These are phyloP conservation scores for Siniperca scherzeri DNA, from an alignment of 2,797 vertebrate species.

Conservation along the genomic window DNA sequence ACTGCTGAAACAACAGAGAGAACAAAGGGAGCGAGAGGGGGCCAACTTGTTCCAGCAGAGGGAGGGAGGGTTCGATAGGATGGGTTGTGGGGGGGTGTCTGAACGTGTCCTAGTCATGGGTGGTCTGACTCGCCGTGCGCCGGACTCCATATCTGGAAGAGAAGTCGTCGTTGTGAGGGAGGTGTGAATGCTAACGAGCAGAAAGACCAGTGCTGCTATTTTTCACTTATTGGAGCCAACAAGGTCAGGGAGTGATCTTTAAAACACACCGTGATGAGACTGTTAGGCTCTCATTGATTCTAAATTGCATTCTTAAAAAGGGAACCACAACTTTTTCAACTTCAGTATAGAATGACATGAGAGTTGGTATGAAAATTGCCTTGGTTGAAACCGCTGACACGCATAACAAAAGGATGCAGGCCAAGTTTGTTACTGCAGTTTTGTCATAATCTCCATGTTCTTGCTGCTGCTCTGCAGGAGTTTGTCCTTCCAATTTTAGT, in stretches of 20 bases:
- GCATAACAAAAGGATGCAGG: not conserved
- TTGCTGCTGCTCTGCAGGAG: slow-evolving; percentile 6
- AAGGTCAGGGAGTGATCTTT: slow-evolving; percentile 18
- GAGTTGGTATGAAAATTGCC: slow-evolving; percentile 7
- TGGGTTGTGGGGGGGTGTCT: slow-evolving; percentile 28
- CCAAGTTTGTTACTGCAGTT: slow-evolving; percentile 5
- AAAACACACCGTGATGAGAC: slow-evolving; percentile 11
- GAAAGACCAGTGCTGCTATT: slow-evolving; percentile 44
- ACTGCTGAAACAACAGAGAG: slow-evolving; percentile 58
- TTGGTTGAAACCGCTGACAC: not conserved
- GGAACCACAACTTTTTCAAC: slow-evolving; percentile 17
- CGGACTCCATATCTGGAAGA: slow-evolving; percentile 77
- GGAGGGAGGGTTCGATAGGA: slow-evolving; percentile 23
- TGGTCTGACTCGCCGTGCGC: slow-evolving; percentile 72
- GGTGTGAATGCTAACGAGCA: slow-evolving; percentile 58
- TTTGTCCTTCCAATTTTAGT: slow-evolving; percentile 29
- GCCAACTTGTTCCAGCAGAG: slow-evolving; percentile 58
- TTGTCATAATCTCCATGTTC: not conserved
- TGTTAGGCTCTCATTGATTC: slow-evolving; percentile 14
- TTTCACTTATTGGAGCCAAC: slow-evolving; percentile 34
- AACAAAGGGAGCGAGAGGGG: slow-evolving; percentile 32
- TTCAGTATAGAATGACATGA: slow-evolving; percentile 20
- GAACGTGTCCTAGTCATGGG: slow-evolving; percentile 72
- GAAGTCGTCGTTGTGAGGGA: slow-evolving; percentile 43
- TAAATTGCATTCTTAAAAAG: slow-evolving; percentile 5